Evolutionary conservation across 2,888 invertebrate genomes (phyloP).

Genomic region (Frankliniella intonsa): DNA sequence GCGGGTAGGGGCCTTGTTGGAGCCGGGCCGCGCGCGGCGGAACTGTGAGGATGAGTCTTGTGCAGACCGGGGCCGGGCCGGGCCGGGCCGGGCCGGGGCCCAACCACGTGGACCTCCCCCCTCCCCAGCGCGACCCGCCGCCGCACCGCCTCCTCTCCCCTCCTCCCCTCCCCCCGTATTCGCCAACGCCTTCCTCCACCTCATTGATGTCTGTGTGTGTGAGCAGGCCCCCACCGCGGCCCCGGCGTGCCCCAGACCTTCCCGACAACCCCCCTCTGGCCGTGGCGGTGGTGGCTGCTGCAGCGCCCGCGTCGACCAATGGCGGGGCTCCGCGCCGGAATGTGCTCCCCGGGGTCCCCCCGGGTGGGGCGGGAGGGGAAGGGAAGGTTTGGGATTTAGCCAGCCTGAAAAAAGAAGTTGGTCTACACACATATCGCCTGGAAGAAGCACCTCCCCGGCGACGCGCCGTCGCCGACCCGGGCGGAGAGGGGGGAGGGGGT

Average conservation of each 20-base stretch:
- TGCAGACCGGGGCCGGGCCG: not conserved
- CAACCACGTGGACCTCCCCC: constrained; percentile 13
- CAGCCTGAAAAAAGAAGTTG: not conserved
- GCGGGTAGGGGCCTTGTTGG: not conserved
- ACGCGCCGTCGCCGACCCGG: not conserved
- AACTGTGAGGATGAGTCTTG: constrained; percentile 8
- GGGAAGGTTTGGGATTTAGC: constrained; percentile 15
- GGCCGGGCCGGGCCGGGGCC: not conserved
- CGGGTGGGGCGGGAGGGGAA: not conserved
- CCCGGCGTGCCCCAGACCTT: constrained; percentile 16
- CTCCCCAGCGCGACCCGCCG: not conserved
- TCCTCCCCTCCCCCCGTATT: not conserved
- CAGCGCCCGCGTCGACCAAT: not conserved
- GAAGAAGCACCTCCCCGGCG: not conserved
- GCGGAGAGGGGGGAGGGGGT: not conserved
- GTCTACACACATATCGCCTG: constrained; percentile 15
- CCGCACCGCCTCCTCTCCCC: not conserved
- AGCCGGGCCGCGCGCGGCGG: constrained; percentile 1
- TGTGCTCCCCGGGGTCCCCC: not conserved
- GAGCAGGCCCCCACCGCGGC: not conserved
- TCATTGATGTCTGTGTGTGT: not conserved
- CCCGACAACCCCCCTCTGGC: not conserved
- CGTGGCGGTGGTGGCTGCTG: not conserved
- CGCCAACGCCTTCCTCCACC: not conserved
- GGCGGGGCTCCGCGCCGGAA: not conserved